Base-by-base conservation (phyloP, 2,888 invertebrate genomes). In the Camptogramma bilineatum region DNA sequence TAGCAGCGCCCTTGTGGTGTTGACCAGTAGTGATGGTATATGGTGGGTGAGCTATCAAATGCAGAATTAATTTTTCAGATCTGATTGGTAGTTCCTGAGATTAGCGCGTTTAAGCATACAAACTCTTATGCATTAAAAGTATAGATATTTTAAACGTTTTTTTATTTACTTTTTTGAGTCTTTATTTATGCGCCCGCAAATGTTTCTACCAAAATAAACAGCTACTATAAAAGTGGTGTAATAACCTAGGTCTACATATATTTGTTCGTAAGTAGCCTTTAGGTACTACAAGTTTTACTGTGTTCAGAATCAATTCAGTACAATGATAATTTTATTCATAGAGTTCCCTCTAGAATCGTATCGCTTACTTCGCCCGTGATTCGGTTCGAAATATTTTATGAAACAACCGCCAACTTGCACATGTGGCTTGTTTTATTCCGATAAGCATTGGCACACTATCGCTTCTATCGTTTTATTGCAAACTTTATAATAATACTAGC, bases 311-410 rank as follows among this genome's bases (percentile, higher is more conserved):
- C 91, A 91, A 91, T 91, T 91, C 90, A 84, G 87, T 87, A 85
- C 87, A 91, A 91, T 87, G 91, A 91, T 91, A 91, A 91, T 91
- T 91, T 91, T 91, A 91, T 91, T 91, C 91, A 91, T 91, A 91
- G 91, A 91, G 91, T 90, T 90, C 84, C 86, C 86, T 87, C 87
- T 85, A 85, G 87, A 89, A 88, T 86, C 82, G 91, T 88, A 91
- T 89, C 86, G 91, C 87, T 91, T 91, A 90, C 91, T 91, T 88
- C 86, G 85, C 86, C 85, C 89, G 89, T 89, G 91, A 90, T 91
- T 90, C 82, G 86, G 85, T 90, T 87, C 80, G 84, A 88, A 86
- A 88, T 88, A 86, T 87, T 87, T 86, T 84, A 87, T 87, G 85
- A 80, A 84, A 85, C 82, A 81, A 83, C 80, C 73, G 76, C 73